Evolutionary conservation across 2,113 vertebrate species (phyloP).

Genomic region (Coreoperca whiteheadi): DNA sequence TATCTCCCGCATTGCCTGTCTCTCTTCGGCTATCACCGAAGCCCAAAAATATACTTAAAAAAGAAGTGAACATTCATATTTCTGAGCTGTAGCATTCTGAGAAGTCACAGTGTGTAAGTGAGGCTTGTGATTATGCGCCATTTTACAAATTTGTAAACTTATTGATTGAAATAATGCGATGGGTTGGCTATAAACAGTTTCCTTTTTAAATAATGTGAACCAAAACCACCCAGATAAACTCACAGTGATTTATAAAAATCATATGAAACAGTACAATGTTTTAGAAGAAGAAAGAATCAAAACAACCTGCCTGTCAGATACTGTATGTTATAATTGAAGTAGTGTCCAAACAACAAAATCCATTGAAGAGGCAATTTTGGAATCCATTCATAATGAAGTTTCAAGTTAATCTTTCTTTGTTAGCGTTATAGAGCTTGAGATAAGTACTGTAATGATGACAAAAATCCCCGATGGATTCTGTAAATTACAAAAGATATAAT

Average conservation of each 20-base stretch:
- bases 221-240: background rate
- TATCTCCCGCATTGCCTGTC: no score
- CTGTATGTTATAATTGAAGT: background rate
- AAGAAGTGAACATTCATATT: constrained; percentile 7
- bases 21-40: no score
- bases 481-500: constrained; percentile 43
- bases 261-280: background rate
- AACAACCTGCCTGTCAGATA: background rate
- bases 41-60: no score
- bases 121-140: background rate
- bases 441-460: constrained; percentile 21
- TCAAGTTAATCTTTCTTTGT: background rate
- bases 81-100: constrained; percentile 11
- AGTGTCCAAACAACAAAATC: background rate
- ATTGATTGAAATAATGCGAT: no score
- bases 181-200: no score
- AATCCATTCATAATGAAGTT: background rate
- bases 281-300: background rate
- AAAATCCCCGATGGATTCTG: constrained; percentile 24
- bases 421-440: background rate
- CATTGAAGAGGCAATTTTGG: background rate
- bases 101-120: background rate
- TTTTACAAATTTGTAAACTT: constrained; percentile 12
- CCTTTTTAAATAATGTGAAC: background rate
- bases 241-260: background rate